These are phyloP conservation scores for Paguma larvata DNA, from an alignment of 2,797 vertebrate genomes.

Conservation along the genomic window DNA sequence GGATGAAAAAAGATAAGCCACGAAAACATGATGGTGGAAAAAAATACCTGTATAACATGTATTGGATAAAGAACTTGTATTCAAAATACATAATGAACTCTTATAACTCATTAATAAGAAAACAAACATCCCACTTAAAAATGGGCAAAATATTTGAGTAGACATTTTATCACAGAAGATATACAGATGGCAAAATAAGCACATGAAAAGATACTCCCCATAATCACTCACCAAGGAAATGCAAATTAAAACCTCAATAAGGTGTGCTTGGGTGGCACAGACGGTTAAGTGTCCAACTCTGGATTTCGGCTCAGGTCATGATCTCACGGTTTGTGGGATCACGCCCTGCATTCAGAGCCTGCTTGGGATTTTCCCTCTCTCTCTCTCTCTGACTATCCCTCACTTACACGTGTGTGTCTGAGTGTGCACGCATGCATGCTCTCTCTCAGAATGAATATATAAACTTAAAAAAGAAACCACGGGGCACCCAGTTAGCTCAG, in stretches of 20 bases:
- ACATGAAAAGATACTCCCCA: neutral
- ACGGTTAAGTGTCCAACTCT: no score
- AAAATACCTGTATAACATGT: neutral
- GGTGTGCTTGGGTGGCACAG: no score
- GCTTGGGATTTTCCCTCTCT: no score
- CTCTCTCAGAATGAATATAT: no score
- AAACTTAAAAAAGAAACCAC: no score
- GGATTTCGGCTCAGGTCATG: no score
- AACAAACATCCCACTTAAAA: conserved; percentile 16
- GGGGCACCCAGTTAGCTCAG: no score
- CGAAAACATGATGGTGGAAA: neutral
- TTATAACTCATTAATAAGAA: conserved; percentile 33
- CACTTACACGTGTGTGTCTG: no score
- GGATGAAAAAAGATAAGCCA: neutral
- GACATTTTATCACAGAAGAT: conserved; percentile 29
- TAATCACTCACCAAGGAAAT: neutral
- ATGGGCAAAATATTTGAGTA: conserved; percentile 17
- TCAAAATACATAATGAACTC: conserved; percentile 41
- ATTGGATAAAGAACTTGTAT: conserved; percentile 5
- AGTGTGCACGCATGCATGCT: no score
- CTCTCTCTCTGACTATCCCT: no score
- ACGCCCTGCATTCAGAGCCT: no score
- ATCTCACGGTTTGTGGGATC: no score
- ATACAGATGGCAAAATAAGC: neutral
- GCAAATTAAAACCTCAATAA: conserved; percentile 2